These are phyloP conservation scores for Linnaemya vulpina DNA, from an alignment of 2,888 invertebrate genomes.

Conservation along the genomic window DNA sequence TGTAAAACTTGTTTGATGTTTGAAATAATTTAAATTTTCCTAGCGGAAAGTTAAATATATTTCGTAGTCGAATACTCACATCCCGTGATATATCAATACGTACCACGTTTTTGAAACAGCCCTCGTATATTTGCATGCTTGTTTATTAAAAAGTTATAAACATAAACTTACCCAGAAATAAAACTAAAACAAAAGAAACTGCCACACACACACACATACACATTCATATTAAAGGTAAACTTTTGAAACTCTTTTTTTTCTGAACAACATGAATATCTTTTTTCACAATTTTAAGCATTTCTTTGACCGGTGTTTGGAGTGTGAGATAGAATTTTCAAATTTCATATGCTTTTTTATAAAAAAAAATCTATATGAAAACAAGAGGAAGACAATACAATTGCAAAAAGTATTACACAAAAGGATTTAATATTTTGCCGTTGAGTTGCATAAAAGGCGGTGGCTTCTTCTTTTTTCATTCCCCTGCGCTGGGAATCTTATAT, in stretches of 20 bases:
- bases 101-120: no score
- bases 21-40: no score
- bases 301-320: conserved; percentile 41
- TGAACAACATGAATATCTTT: conserved; percentile 20
- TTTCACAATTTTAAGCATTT: conserved; percentile 38
- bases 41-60: no score
- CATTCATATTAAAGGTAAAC: conserved; percentile 35
- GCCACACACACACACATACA: conserved; percentile 30
- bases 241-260: conserved; percentile 22
- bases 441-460: conserved; percentile 52
- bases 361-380: conserved; percentile 44
- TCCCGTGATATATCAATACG: no score
- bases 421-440: conserved; percentile 64
- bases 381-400: conserved; percentile 17
- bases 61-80: no score
- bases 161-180: background rate
- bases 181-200: conserved; percentile 52
- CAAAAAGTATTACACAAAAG: conserved; percentile 60
- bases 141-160: background rate
- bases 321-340: conserved; percentile 63
- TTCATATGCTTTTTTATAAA: conserved; percentile 64
- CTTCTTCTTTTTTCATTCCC: background rate
- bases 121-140: no score
- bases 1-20: no score
- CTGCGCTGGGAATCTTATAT: no score